phyloP scores from a whole-genome alignment of 2,888 invertebrate genomes.

The Lacanobia wlatinum region DNA sequence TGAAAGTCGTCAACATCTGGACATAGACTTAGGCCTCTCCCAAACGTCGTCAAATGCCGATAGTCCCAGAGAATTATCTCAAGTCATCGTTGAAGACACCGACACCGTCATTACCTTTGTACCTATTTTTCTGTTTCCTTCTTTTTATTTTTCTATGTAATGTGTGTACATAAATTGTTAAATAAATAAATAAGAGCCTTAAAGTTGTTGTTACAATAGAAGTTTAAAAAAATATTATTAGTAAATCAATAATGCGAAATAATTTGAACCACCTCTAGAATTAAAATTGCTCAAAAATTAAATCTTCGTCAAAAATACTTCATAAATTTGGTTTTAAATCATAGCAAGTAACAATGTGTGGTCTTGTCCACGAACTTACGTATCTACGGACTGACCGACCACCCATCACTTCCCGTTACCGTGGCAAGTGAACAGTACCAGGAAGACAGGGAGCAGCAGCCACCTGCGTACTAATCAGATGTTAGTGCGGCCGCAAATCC shows the following conservation, averaged over 20 bases:
- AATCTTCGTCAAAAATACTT: background rate
- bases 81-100: background rate
- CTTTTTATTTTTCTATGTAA: too few relatives aligned
- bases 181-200: too few relatives aligned
- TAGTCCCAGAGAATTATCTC: background rate
- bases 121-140: too few relatives aligned
- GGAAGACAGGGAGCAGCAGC: slow-evolving; percentile 38
- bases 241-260: background rate
- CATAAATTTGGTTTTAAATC: background rate
- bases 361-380: slow-evolving; percentile 22
- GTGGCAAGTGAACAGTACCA: slow-evolving; percentile 49
- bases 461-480: slow-evolving; percentile 58
- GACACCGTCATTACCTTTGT: too few relatives aligned
- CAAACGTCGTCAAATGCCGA: too few relatives aligned
- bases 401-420: slow-evolving; percentile 56
- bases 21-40: too few relatives aligned
- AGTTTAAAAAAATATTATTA: background rate
- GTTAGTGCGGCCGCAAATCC: slow-evolving; percentile 45
- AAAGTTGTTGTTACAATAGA: background rate
- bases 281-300: background rate
- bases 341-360: slow-evolving; percentile 38
- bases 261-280: too few relatives aligned
- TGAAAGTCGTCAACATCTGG: background rate
- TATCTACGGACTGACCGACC: slow-evolving; percentile 30
- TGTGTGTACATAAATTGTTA: too few relatives aligned